phyloP scores from a whole-genome alignment of 2,797 vertebrate species.

The Paratrypauchen microcephalus region DNA sequence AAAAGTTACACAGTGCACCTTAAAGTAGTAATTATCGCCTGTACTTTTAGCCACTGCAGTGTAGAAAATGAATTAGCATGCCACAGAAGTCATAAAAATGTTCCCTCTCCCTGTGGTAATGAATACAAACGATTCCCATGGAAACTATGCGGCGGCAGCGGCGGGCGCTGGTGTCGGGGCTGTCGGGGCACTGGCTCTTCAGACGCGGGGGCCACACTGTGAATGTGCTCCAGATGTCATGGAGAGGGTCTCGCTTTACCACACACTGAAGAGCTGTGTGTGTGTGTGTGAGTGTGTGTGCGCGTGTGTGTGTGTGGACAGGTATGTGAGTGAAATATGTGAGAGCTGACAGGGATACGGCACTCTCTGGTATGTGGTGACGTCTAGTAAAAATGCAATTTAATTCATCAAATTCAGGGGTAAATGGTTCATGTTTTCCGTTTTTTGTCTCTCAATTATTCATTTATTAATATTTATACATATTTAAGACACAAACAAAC shows the following conservation, averaged over 20 bases:
- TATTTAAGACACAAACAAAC: too few relatives aligned
- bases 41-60: background rate
- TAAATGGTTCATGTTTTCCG: too few relatives aligned
- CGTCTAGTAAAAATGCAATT: background rate
- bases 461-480: too few relatives aligned
- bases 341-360: background rate
- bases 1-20: too few relatives aligned
- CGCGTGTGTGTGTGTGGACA: background rate
- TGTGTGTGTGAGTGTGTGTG: too few relatives aligned
- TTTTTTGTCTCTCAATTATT: too few relatives aligned
- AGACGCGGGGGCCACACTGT: conserved; percentile 33
- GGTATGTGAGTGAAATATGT: conserved; percentile 13
- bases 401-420: background rate
- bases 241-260: conserved; percentile 50
- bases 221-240: conserved; percentile 51
- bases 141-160: conserved; percentile 59
- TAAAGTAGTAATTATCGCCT: too few relatives aligned
- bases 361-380: background rate
- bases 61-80: background rate
- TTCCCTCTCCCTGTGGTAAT: conserved; percentile 13
- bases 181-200: conserved; percentile 46
- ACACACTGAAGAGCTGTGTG: conserved; percentile 15
- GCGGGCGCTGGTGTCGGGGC: conserved; percentile 43
- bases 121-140: conserved; percentile 46
- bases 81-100: background rate